Conservation (phyloP, 1,140 invertebrate species). For the Formica selysi region DNA sequence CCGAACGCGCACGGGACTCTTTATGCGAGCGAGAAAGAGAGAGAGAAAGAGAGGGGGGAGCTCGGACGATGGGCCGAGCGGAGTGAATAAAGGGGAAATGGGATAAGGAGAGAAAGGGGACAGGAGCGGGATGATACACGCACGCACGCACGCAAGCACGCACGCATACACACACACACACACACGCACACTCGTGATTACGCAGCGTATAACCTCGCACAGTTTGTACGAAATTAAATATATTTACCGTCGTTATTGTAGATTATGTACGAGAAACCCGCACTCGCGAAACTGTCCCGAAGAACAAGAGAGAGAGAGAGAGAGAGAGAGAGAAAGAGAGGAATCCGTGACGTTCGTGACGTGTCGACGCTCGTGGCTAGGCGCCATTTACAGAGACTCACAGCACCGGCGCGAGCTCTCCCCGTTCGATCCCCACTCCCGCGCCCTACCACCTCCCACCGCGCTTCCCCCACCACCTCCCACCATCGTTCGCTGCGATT, state of each 20-base stretch:
- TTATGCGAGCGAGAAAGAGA: background rate
- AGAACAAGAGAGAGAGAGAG: conserved; percentile 33
- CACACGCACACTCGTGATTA: conserved; percentile 27
- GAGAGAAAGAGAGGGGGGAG: background rate
- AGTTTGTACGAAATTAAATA: background rate
- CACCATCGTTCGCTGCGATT: background rate
- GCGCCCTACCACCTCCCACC: background rate
- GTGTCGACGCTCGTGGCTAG: conserved; percentile 73
- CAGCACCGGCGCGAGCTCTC: conserved; percentile 55
- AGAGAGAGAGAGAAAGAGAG: conserved; percentile 60
- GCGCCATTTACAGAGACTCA: conserved; percentile 81
- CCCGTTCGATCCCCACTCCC: background rate
- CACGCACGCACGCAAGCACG: background rate
- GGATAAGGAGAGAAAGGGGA: background rate
- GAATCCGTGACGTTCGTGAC: conserved; percentile 69
- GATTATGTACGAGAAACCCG: conserved; percentile 13
- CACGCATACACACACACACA: background rate
- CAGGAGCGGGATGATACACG: background rate
- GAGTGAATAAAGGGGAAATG: background rate
- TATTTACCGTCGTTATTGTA: background rate
- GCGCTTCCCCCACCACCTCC: background rate
- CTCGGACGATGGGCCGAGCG: background rate
- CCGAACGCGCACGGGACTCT: conserved; percentile 35
- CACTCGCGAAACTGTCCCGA: conserved; percentile 36
- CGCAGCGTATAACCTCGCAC: background rate